Evolutionary conservation across 2,113 vertebrate species (phyloP).

Genomic region (Micromys minutus): DNA sequence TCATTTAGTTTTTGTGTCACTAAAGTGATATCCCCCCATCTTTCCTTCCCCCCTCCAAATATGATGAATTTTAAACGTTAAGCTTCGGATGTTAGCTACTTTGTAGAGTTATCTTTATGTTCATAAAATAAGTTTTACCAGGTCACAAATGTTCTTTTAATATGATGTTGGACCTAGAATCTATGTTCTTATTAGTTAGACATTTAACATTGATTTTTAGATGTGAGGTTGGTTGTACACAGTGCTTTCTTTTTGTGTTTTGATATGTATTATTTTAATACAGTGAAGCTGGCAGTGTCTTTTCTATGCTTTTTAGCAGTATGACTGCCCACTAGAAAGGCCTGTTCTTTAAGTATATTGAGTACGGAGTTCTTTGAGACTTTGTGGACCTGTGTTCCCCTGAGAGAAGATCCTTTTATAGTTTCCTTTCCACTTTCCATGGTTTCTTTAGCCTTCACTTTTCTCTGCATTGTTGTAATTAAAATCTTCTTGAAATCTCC

Average conservation of each 20-base stretch:
- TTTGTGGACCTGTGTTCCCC: not conserved
- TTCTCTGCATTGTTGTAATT: constrained; percentile 30
- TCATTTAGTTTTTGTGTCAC: not conserved
- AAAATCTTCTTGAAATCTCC: not conserved
- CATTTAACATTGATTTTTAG: constrained; percentile 30
- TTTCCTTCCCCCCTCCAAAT: not conserved
- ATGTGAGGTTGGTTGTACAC: not conserved
- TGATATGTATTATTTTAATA: not conserved
- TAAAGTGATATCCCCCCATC: not conserved
- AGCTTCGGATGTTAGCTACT: not conserved
- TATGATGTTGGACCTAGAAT: not conserved
- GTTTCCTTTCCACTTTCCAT: not conserved
- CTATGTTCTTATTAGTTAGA: not conserved
- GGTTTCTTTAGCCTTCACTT: not conserved
- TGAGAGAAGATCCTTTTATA: not conserved
- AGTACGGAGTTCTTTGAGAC: not conserved
- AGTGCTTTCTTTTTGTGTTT: constrained; percentile 15
- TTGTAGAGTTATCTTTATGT: not conserved
- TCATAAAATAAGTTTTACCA: not conserved
- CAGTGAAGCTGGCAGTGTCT: constrained; percentile 6
- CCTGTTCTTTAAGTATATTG: not conserved
- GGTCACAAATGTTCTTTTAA: not conserved
- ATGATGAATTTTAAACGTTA: constrained; percentile 20
- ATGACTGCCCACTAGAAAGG: not conserved
- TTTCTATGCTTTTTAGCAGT: constrained; percentile 13